Evolutionary conservation across 2,113 vertebrate genomes (phyloP), one percentile per base, ranked within the genome.

Genomic region (Poeciliopsis prolifica): DNA sequence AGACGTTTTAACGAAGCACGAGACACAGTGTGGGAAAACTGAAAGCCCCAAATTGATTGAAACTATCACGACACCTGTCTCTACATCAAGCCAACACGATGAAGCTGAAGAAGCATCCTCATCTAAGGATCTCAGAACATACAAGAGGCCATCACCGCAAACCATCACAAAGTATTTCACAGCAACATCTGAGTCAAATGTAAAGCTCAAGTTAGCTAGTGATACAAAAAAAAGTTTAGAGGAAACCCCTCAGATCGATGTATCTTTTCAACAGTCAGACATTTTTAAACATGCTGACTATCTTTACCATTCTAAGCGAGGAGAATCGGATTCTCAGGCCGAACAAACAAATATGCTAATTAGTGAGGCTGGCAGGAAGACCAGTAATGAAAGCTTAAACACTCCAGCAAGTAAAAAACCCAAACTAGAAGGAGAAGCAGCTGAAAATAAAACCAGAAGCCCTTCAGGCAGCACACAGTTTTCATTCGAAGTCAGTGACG

Each of bases 401-500:
- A 87, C 92, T 0, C 93, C 92, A 0, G 91, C 94, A 68, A 95
- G 95, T 80, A 97, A 98, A 86, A 95, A 94, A 91, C 93, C 93
- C 1, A 94, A 96, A 80, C 93, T 92, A 0, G 92, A 95, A 3
- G 91, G 28, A 2, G 13, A 94, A 83, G 93, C 95, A 78, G 94
- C 91, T 72, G 94, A 94, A 82, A 94, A 58, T 8, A 2, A 93
- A 61, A 95, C 61, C 76, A 91, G 93, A 84, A 94, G 89, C 63
- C 94, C 94, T 70, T 92, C 94, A 61, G 92, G 90, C 76, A 93
- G 91, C n/a, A 79, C 91, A 2, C 89, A 95, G 67, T 94, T 96
- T 80, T 95, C 94, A 0, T 94, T 96, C 12, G 96, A 97, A 74
- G 93, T 97, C 0, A 96, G 96, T n/a, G 96, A 96, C 4, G 96